Evolutionary conservation across 2,888 invertebrate genomes (phyloP).

Genomic region (Ectemnius lituratus): DNA sequence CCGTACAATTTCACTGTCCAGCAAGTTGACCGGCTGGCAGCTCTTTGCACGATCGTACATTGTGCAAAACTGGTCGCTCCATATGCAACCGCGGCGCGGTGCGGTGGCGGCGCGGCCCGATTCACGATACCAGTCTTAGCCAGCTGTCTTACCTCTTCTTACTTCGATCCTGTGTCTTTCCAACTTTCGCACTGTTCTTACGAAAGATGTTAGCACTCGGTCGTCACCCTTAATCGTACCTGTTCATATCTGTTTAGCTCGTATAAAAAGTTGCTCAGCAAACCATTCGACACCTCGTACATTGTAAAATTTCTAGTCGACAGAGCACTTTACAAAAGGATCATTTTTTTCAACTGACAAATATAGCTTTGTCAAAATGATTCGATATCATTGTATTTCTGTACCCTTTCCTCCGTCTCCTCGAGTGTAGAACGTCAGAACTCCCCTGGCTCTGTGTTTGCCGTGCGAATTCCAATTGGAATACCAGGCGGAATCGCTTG

Average conservation of each 20-base stretch:
- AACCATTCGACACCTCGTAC: too few relatives aligned
- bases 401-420: too few relatives aligned
- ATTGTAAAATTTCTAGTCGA: too few relatives aligned
- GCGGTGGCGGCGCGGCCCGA: too few relatives aligned
- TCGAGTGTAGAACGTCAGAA: not conserved
- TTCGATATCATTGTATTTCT: too few relatives aligned
- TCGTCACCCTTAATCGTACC: slow-evolving; percentile 25
- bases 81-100: too few relatives aligned
- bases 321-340: not conserved
- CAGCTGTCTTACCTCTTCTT: too few relatives aligned
- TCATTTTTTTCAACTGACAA: not conserved
- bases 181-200: slow-evolving; percentile 3
- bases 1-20: slow-evolving; percentile 25
- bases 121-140: slow-evolving; percentile 21
- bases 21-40: slow-evolving; percentile 24
- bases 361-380: not conserved
- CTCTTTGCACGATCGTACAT: slow-evolving; percentile 20
- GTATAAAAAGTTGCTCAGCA: too few relatives aligned
- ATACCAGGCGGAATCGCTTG: slow-evolving; percentile 53
- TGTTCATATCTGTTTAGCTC: slow-evolving; percentile 9
- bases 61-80: slow-evolving; percentile 10
- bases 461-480: slow-evolving; percentile 53
- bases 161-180: too few relatives aligned
- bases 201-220: slow-evolving; percentile 22
- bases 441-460: slow-evolving; percentile 60